These are phyloP conservation scores for Ranitomeya variabilis DNA, from an alignment of 2,113 vertebrate genomes.

Conservation along the genomic window DNA sequence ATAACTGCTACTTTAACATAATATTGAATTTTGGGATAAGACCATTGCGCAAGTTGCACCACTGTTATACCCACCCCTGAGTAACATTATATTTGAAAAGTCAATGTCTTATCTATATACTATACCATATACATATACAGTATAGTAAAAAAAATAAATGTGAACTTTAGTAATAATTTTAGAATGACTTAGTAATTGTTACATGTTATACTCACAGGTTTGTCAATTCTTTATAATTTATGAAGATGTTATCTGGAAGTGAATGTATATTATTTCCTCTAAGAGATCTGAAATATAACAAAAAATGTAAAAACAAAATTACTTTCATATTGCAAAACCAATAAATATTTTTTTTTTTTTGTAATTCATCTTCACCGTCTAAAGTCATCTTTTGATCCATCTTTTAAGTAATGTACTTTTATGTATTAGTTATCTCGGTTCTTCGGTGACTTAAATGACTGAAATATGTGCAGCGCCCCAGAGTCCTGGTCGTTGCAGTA, in stretches of 20 bases:
- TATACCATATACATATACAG: too few relatives aligned
- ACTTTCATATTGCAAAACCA: not conserved
- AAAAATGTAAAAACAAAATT: not conserved
- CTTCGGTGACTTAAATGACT: not conserved
- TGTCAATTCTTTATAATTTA: constrained; percentile 69
- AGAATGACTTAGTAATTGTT: not conserved
- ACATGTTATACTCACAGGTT: constrained; percentile 72
- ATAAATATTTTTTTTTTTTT: not conserved
- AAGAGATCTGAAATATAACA: constrained; percentile 70
- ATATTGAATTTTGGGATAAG: too few relatives aligned
- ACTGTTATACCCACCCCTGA: too few relatives aligned
- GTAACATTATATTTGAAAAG: too few relatives aligned
- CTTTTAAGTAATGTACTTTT: not conserved
- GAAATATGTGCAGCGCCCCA: too few relatives aligned
- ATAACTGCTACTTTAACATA: too few relatives aligned
- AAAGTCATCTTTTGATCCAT: not conserved
- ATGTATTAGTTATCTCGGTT: too few relatives aligned
- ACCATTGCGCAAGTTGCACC: too few relatives aligned
- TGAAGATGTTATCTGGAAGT: constrained; percentile 75
- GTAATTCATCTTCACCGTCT: not conserved
- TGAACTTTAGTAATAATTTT: not conserved
- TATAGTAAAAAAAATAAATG: too few relatives aligned
- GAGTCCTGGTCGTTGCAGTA: too few relatives aligned
- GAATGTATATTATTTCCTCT: constrained; percentile 71
- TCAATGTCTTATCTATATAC: too few relatives aligned